These are phyloP conservation scores for Coracopsis vasa DNA, from an alignment of 2,113 vertebrate species.

Conservation along the genomic window DNA sequence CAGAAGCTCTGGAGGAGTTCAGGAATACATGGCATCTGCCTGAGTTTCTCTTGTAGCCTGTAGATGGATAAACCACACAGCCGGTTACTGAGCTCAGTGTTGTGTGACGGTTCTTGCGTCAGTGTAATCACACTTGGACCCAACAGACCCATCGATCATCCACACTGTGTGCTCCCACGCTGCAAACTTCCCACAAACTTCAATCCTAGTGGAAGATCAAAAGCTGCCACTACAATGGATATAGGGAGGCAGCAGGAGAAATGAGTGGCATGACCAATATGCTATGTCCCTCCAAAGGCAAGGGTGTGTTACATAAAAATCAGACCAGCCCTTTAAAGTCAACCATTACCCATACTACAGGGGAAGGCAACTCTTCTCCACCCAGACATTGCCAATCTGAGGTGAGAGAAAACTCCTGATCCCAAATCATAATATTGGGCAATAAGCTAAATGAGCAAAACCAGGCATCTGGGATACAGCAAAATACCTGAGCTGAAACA, in stretches of 20 bases:
- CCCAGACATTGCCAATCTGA: not conserved
- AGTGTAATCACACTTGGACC: not conserved
- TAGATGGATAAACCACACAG: not conserved
- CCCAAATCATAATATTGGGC: not conserved
- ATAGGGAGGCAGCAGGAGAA: not conserved
- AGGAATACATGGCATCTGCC: not conserved
- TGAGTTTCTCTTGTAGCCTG: not conserved
- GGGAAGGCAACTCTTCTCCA: not conserved
- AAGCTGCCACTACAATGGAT: not conserved
- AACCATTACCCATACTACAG: not conserved
- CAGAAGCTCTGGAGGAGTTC: not conserved
- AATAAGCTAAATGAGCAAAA: not conserved
- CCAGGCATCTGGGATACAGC: not conserved
- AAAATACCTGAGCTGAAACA: not conserved
- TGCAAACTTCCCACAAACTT: not conserved
- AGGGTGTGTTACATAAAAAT: not conserved
- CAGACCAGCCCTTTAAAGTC: not conserved
- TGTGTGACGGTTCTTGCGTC: not conserved
- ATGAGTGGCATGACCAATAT: not conserved
- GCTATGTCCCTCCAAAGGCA: not conserved
- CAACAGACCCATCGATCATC: fast-evolving
- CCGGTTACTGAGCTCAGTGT: not conserved
- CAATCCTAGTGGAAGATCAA: not conserved
- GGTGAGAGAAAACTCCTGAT: not conserved
- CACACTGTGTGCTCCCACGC: not conserved